These are phyloP conservation scores for Oscheius sp. DNA, from an alignment of 1,140 invertebrate species.

Conservation along the genomic window DNA sequence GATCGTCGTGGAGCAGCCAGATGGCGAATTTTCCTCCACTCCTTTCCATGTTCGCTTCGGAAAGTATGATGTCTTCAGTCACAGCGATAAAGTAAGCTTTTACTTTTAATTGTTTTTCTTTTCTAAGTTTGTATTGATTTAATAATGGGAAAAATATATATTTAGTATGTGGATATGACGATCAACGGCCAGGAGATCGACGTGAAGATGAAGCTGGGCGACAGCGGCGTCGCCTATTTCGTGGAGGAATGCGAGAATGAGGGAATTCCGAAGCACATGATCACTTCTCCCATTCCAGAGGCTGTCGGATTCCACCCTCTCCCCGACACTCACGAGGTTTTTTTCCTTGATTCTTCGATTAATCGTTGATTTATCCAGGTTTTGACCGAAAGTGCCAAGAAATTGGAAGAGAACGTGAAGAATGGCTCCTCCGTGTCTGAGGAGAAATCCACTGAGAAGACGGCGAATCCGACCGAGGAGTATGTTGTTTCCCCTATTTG, in stretches of 20 bases:
- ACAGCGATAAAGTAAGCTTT: conserved; percentile 85
- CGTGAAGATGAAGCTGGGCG: conserved; percentile 97
- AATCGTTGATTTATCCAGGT: too few relatives aligned
- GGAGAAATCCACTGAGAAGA: too few relatives aligned
- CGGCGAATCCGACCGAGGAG: conserved; percentile 14
- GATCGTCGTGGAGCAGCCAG: conserved; percentile 89
- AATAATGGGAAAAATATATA: too few relatives aligned
- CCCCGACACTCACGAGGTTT: too few relatives aligned
- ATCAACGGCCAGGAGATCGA: conserved; percentile 86
- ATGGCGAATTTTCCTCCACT: conserved; percentile 88
- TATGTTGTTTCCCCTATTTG: conserved; percentile 11
- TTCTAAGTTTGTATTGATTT: too few relatives aligned
- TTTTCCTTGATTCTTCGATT: too few relatives aligned
- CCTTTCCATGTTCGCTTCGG: conserved; percentile 99
- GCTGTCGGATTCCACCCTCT: too few relatives aligned
- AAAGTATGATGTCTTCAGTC: conserved; percentile 90
- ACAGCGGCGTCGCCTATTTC: conserved; percentile 97
- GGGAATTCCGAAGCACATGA: not conserved
- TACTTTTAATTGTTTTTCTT: not conserved
- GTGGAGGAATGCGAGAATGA: conserved; percentile 70
- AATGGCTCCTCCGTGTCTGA: conserved; percentile 17
- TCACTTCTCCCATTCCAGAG: not conserved
- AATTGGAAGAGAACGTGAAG: conserved; percentile 10
- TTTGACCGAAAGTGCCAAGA: conserved; percentile 35
- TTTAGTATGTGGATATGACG: conserved; percentile 86